phyloP scores from a whole-genome alignment of 2,113 vertebrate genomes.

The Amphiprion percula region DNA sequence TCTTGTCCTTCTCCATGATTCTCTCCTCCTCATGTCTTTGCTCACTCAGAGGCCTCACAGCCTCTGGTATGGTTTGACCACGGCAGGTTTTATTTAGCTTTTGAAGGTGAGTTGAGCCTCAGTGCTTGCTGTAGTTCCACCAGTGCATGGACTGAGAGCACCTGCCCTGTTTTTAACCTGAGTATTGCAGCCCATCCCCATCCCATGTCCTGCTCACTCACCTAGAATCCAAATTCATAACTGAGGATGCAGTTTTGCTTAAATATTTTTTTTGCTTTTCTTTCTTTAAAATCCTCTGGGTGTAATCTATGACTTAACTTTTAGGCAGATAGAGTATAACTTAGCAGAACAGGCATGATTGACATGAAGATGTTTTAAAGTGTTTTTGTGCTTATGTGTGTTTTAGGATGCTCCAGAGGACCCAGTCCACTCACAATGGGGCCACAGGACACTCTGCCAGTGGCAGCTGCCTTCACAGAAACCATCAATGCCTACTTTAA shows the following conservation, averaged over 20 bases:
- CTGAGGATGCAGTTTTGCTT: conserved; percentile 8
- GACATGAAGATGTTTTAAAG: not conserved
- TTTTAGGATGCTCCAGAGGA: conserved; percentile 93
- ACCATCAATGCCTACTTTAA: conserved; percentile 98
- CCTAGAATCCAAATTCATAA: conserved; percentile 9
- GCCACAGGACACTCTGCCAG: conserved; percentile 96
- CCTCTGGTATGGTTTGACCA: conserved; percentile 99
- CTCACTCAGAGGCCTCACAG: conserved; percentile 95
- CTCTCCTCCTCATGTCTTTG: conserved; percentile 87
- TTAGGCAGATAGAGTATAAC: not conserved
- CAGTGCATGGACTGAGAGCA: conserved; percentile 55
- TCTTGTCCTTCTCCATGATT: conserved; percentile 82
- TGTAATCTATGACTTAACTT: not conserved
- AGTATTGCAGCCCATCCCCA: conserved; percentile 36
- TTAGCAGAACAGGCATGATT: not conserved
- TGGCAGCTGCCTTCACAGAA: conserved; percentile 97
- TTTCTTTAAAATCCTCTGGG: not conserved
- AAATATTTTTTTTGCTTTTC: not conserved
- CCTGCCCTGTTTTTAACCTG: conserved; percentile 25
- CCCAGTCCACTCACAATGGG: conserved; percentile 99
- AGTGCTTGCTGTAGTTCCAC: conserved; percentile 30
- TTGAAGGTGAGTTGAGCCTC: conserved; percentile 94
- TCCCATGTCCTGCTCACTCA: conserved; percentile 37
- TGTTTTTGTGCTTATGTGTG: conserved; percentile 13
- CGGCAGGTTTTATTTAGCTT: conserved; percentile 99